Conservation (phyloP, 2,888 invertebrate species). For the Drosophila nigricruria region DNA sequence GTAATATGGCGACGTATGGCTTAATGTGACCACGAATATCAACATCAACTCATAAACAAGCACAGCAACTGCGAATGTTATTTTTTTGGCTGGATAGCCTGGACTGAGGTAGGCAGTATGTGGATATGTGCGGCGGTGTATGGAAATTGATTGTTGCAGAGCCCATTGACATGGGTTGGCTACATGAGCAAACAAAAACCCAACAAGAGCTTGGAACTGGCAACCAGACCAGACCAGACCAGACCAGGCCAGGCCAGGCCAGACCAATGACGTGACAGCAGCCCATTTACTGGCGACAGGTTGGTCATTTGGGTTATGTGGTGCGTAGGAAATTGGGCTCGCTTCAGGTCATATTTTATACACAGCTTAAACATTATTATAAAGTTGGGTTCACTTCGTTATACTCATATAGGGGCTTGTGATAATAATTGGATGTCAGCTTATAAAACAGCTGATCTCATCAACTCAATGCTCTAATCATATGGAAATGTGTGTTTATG, state of each 20-base stretch:
- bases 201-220: conserved; percentile 6
- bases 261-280: conserved; percentile 69
- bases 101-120: conserved; percentile 10
- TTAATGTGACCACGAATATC: conserved; percentile 78
- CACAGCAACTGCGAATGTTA: conserved; percentile 32
- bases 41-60: conserved; percentile 74
- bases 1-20: conserved; percentile 76
- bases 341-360: conserved; percentile 47
- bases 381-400: conserved; percentile 39
- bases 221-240: conserved; percentile 9
- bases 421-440: conserved; percentile 35
- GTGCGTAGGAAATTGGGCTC: conserved; percentile 67
- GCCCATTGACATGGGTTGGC: conserved; percentile 57
- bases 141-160: conserved; percentile 74
- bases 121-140: conserved; percentile 40
- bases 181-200: conserved; percentile 37
- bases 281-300: conserved; percentile 74
- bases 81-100: not conserved
- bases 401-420: conserved; percentile 5
- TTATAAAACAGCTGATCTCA: conserved; percentile 30
- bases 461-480: conserved; percentile 6
- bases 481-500: not conserved
- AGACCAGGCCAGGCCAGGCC: conserved; percentile 21
- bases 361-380: conserved; percentile 41
- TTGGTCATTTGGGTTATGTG: conserved; percentile 74